These are phyloP conservation scores for Phoebastria nigripes DNA, from an alignment of 2,797 vertebrate genomes.

Conservation along the genomic window DNA sequence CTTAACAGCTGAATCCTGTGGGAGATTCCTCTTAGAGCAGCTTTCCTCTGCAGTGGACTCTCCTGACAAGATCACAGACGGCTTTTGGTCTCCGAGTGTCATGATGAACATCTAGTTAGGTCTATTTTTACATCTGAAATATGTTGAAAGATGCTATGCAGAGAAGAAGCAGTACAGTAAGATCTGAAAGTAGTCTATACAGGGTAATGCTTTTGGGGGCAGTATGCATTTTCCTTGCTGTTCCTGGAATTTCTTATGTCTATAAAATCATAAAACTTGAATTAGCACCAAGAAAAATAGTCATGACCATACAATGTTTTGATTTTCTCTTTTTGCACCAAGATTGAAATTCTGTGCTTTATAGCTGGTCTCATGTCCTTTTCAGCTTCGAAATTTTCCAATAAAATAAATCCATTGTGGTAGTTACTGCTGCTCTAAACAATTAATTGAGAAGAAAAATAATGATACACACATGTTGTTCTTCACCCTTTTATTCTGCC, in stretches of 20 bases:
- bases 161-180: neutral
- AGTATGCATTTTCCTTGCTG: neutral
- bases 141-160: slow-evolving; percentile 7
- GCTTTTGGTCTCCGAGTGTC: slow-evolving; percentile 24
- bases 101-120: slow-evolving; percentile 19
- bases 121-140: slow-evolving; percentile 47
- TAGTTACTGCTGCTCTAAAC: neutral
- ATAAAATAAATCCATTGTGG: neutral
- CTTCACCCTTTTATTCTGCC: neutral
- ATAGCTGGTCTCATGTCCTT: neutral
- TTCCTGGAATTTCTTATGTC: neutral
- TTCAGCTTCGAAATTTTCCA: neutral
- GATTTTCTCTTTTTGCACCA: neutral
- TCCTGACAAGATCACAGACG: slow-evolving; percentile 10
- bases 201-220: neutral
- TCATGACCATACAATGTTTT: neutral
- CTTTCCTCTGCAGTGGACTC: neutral
- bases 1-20: slow-evolving; percentile 18
- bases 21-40: slow-evolving; percentile 9
- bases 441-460: neutral
- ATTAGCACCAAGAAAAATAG: neutral
- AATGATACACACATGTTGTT: neutral
- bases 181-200: neutral
- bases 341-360: neutral
- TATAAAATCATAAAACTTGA: neutral